A percentile compares a stretch with the other conserved stretches of the same genome.
Evolutionary conservation across 2,888 invertebrate genomes (phyloP).

Genomic region (Phlogophora meticulosa): DNA sequence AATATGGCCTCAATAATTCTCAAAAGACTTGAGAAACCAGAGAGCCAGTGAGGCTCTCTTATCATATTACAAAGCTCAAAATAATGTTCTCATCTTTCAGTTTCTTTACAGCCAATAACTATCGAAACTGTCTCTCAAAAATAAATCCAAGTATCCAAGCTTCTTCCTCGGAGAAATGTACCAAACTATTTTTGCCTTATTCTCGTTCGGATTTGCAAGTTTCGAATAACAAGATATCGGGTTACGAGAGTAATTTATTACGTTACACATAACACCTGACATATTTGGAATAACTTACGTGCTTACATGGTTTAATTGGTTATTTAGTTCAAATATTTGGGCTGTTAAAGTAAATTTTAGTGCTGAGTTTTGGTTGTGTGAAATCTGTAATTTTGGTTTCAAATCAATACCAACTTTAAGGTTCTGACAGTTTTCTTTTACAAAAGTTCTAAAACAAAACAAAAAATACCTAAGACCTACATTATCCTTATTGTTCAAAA

Average conservation of each 20-base stretch:
- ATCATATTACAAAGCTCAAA: too few relatives aligned
- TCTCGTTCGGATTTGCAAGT: constrained; percentile 22
- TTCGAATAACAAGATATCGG: constrained; percentile 35
- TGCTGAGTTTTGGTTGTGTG: neutral
- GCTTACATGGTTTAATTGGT: constrained; percentile 28
- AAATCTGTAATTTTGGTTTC: neutral
- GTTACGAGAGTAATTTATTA: constrained; percentile 30
- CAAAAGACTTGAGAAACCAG: too few relatives aligned
- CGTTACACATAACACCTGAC: constrained; percentile 14
- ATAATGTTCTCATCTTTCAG: neutral
- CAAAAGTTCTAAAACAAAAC: neutral
- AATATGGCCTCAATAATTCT: too few relatives aligned
- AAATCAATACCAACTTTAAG: too few relatives aligned
- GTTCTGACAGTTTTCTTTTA: neutral
- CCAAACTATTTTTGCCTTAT: constrained; percentile 1
- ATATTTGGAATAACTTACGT: constrained; percentile 23
- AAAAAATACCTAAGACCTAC: neutral
- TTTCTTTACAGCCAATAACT: neutral
- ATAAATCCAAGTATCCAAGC: neutral
- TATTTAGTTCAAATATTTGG: constrained; percentile 36
- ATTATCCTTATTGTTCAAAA: neutral
- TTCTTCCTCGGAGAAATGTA: neutral
- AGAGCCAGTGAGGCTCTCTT: too few relatives aligned
- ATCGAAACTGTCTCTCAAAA: neutral
- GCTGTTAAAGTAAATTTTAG: constrained; percentile 1